A percentile compares a stretch with the other conserved stretches of the same genome.
phyloP scores from a whole-genome alignment of 2,113 vertebrate genomes.

The Neolamprologus toae region DNA sequence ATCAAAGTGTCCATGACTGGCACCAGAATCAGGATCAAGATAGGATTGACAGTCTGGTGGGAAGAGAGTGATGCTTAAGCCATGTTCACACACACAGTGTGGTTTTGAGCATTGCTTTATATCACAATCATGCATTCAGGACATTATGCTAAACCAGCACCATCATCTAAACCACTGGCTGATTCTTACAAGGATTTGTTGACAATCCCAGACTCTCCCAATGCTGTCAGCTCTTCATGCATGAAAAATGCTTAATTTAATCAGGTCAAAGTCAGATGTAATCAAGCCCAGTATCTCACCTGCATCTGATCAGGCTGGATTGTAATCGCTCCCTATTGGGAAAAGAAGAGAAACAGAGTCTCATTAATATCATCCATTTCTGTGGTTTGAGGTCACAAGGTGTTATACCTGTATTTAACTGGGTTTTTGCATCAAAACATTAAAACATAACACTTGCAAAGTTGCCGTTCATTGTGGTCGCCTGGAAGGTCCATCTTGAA shows the following conservation, averaged over 20 bases:
- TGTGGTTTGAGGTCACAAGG: not conserved
- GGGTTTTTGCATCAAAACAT: not conserved
- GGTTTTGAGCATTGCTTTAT: not conserved
- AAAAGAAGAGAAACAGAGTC: not conserved
- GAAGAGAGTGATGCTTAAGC: not conserved
- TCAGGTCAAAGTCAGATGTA: not conserved
- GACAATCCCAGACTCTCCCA: not conserved
- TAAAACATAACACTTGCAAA: slow-evolving; percentile 74
- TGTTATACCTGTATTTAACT: not conserved
- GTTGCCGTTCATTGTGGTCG: slow-evolving; percentile 84
- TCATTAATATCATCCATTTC: not conserved
- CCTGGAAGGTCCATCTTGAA: slow-evolving; percentile 96
- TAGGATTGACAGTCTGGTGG: slow-evolving; percentile 84
- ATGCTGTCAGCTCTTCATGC: not conserved
- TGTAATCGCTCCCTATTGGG: slow-evolving; percentile 72
- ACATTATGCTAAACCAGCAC: not conserved
- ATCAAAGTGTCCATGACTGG: slow-evolving; percentile 77
- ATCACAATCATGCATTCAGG: not conserved
- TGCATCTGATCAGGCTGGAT: slow-evolving; percentile 96
- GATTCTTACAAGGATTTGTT: not conserved
- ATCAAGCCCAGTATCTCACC: slow-evolving; percentile 63
- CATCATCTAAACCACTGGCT: not conserved
- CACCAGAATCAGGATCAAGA: slow-evolving; percentile 86
- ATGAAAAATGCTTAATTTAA: not conserved
- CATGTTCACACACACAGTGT: not conserved